phyloP scores from a whole-genome alignment of 2,888 invertebrate species.

The Drosophila fulvimacula region DNA sequence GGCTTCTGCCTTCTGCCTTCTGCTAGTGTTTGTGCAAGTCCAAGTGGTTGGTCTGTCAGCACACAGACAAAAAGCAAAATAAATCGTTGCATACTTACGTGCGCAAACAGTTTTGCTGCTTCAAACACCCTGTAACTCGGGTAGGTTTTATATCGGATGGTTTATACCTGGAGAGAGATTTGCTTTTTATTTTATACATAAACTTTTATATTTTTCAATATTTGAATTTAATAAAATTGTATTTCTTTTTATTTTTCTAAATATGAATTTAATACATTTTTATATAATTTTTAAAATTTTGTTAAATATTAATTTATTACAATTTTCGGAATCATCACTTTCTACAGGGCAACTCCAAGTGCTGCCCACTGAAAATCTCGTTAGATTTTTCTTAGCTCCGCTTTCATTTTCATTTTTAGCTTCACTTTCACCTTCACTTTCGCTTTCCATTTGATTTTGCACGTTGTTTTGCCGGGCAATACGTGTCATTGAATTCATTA shows the following conservation, averaged over 20 bases:
- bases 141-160: no score
- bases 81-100: slow-evolving; percentile 77
- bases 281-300: neutral
- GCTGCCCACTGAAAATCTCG: neutral
- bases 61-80: slow-evolving; percentile 50
- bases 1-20: slow-evolving; percentile 10
- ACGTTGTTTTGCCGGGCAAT: slow-evolving; percentile 46
- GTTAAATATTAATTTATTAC: neutral
- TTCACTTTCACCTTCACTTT: slow-evolving; percentile 21
- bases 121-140: slow-evolving; percentile 16
- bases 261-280: neutral
- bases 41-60: slow-evolving; percentile 43
- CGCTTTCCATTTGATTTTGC: slow-evolving; percentile 36
- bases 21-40: neutral
- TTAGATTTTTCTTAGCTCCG: slow-evolving; percentile 5
- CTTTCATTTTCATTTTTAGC: slow-evolving; percentile 16
- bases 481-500: slow-evolving; percentile 77
- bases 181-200: no score
- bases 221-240: no score
- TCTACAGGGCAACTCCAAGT: neutral
- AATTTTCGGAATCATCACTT: no score
- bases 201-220: neutral
- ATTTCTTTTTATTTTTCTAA: no score
- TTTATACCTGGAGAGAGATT: neutral
- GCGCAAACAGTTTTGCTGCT: slow-evolving; percentile 57